A percentile compares a stretch with the other conserved stretches of the same genome.
phyloP scores from a whole-genome alignment of 1,140 invertebrate genomes.

The Drosophila ohnishii region DNA sequence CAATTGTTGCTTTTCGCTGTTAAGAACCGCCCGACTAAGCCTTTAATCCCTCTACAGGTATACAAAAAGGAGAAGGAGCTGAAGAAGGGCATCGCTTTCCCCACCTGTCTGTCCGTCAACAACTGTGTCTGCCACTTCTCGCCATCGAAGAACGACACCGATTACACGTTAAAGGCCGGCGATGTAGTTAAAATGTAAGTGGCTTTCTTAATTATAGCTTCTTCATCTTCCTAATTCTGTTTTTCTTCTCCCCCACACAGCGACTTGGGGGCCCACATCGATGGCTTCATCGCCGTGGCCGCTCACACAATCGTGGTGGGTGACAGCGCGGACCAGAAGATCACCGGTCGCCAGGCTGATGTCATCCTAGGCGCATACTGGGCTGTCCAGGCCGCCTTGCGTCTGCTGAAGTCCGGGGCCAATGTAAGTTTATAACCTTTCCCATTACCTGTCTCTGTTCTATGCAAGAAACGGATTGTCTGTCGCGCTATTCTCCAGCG shows the following conservation, averaged over 20 bases:
- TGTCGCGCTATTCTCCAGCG: slow-evolving; percentile 12
- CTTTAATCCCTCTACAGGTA: slow-evolving; percentile 50
- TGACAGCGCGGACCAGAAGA: slow-evolving; percentile 87
- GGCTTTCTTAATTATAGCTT: slow-evolving; percentile 23
- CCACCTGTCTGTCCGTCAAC: slow-evolving; percentile 99
- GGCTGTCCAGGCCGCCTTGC: slow-evolving; percentile 96
- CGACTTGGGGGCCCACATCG: slow-evolving; percentile 98
- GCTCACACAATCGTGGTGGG: slow-evolving; percentile 98
- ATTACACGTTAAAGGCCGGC: slow-evolving; percentile 94
- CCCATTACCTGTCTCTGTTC: background rate
- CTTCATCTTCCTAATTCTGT: background rate
- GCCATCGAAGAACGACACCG: slow-evolving; percentile 95
- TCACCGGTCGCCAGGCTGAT: slow-evolving; percentile 95
- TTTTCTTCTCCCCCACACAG: slow-evolving; percentile 84
- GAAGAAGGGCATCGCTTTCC: slow-evolving; percentile 99
- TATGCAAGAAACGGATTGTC: slow-evolving; percentile 69
- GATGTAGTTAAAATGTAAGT: slow-evolving; percentile 99
- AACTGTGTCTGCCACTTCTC: slow-evolving; percentile 99
- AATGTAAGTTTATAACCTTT: slow-evolving; percentile 86
- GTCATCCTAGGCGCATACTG: slow-evolving; percentile 97
- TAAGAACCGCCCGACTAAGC: background rate
- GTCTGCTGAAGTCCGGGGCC: slow-evolving; percentile 95
- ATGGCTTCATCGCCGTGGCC: slow-evolving; percentile 99
- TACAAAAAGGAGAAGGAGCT: slow-evolving; percentile 99
- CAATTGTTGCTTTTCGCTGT: background rate